Percentiles rank a stretch among this genome's conserved stretches.
These are phyloP conservation scores for Tipula helvola DNA, from an alignment of 2,888 invertebrate species.

Conservation along the genomic window DNA sequence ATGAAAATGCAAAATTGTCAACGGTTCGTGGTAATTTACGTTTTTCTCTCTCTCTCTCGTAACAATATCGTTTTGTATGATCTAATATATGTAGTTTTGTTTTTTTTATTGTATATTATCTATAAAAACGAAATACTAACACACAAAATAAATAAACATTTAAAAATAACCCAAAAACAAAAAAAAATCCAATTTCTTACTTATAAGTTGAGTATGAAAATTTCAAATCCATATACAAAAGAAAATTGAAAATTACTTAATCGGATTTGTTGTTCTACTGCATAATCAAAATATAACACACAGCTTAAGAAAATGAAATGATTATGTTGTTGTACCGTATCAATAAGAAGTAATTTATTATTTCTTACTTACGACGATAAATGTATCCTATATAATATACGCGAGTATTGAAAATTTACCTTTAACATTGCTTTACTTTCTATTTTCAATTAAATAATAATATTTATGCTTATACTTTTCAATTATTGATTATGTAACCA, in stretches of 20 bases:
- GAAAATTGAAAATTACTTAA: background rate
- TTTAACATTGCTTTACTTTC: conserved; percentile 9
- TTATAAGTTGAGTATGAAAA: background rate
- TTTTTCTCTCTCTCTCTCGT: background rate
- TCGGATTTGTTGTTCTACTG: background rate
- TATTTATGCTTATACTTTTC: conserved; percentile 6
- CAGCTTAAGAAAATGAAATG: background rate
- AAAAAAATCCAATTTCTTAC: background rate
- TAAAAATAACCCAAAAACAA: background rate
- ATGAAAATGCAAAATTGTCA: background rate
- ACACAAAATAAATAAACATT: background rate
- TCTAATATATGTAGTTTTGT: background rate
- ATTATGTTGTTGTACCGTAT: background rate
- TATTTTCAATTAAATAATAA: conserved; percentile 5
- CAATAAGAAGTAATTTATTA: background rate
- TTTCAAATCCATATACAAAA: background rate
- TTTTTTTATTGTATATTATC: background rate
- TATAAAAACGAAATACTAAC: background rate
- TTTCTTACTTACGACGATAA: background rate
- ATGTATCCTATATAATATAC: background rate
- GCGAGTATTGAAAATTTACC: background rate
- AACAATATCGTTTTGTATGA: background rate
- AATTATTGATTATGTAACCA: conserved; percentile 6
- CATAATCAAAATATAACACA: background rate
- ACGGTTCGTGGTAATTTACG: background rate